Base-by-base conservation (phyloP, 2,888 invertebrate genomes). In the Hydriomena furcata region DNA sequence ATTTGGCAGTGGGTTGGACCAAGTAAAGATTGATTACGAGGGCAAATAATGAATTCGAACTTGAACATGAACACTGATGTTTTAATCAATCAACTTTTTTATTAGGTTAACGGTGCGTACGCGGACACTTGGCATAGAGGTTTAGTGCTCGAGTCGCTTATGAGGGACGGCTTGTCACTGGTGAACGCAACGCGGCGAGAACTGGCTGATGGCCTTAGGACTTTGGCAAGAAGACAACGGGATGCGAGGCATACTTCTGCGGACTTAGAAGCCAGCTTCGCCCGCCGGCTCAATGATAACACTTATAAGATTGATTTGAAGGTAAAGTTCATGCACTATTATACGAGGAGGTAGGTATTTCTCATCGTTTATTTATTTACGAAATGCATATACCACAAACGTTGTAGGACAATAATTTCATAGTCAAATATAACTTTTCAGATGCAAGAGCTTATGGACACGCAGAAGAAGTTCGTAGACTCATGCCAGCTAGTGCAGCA, bases 401-500 rank as follows among this genome's bases (percentile, higher is more conserved):
- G n/a, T n/a, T n/a, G n/a, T n/a, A n/a, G n/a, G n/a, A n/a, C n/a
- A n/a, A n/a, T n/a, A n/a, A n/a, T n/a, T n/a, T n/a, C n/a, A n/a
- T n/a, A n/a, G n/a, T n/a, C n/a, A n/a, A n/a, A n/a, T n/a, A n/a
- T n/a, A n/a, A n/a, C n/a, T n/a, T 47, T 41, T 23, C 73, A 92
- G 81, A 91, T 93, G 75, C 91, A 93, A 72, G 92, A 92, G 68
- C 82, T 94, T 11, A 67, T 93, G 47, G 84, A 92, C 20, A 91
- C 92, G 2, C 94, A 94, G 71, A 92, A 93, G 60, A 83, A 91
- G 42, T 94, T 94, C 73, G 82, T 93, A 36, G 93, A 94, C 71
- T 93, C 93, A 10, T 94, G 94, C 70, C 92, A 93, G 60, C 81
- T 92, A 20, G 91, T 93, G 31, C 94, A 94, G 70, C 91, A 91